These are phyloP conservation scores for Acyrthosiphon pisum DNA, from an alignment of 1,140 invertebrate species.

Conservation along the genomic window DNA sequence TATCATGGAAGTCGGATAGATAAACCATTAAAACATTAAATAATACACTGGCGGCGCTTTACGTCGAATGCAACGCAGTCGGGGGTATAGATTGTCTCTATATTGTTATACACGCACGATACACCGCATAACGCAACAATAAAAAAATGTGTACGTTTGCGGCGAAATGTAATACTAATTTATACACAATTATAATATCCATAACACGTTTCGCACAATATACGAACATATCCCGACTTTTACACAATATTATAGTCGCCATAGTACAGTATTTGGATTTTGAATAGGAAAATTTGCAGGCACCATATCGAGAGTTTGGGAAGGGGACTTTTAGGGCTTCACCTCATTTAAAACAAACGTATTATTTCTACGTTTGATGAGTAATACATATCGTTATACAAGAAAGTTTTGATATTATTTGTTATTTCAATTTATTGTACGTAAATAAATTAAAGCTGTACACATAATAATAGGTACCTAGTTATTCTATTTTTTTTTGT, in stretches of 20 bases:
- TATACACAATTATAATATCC: not conserved
- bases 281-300: not conserved
- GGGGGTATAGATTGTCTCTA: not conserved
- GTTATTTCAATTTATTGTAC: too few species aligned
- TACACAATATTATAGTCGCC: too few species aligned
- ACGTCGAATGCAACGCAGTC: not conserved
- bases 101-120: not conserved
- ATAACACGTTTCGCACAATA: too few species aligned
- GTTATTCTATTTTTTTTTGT: too few species aligned
- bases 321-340: too few species aligned
- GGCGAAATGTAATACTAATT: too few species aligned
- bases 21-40: not conserved
- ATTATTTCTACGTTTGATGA: not conserved
- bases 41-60: not conserved
- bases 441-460: not conserved
- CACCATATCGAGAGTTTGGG: not conserved
- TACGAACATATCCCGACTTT: too few species aligned
- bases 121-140: not conserved
- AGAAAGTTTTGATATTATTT: not conserved
- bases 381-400: not conserved
- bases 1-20: not conserved
- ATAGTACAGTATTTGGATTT: not conserved
- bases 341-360: not conserved
- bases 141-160: not conserved
- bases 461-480: too few species aligned